Percentiles rank a stretch among this genome's conserved stretches.
Conservation (phyloP, 1,140 invertebrate genomes). For the Lamellibrachia luymesi region DNA sequence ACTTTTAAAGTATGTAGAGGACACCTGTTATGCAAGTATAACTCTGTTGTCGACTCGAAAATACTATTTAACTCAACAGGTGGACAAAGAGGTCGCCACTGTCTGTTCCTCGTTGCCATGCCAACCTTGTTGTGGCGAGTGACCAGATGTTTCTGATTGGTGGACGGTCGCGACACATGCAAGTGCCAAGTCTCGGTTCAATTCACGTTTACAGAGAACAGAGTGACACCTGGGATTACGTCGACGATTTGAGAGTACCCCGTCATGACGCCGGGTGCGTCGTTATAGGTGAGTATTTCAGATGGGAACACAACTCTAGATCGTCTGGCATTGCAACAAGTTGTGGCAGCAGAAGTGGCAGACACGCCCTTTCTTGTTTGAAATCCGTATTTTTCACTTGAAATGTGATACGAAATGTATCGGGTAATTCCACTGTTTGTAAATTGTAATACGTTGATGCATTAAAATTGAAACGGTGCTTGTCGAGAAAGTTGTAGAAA, state of each 20-base stretch:
- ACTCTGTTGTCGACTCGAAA: no score
- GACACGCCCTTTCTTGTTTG: neutral
- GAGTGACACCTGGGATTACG: neutral
- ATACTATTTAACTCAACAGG: neutral
- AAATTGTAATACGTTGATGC: no score
- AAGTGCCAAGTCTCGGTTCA: neutral
- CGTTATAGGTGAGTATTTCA: neutral
- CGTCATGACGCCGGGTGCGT: neutral
- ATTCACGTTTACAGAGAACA: neutral
- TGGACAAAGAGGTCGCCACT: neutral
- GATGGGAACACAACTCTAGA: neutral
- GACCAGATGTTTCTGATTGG: neutral
- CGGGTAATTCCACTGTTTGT: no score
- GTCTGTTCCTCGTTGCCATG: slow-evolving; percentile 3
- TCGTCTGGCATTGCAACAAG: neutral
- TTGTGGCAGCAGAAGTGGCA: neutral
- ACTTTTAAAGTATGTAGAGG: no score
- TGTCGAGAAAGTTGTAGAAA: no score
- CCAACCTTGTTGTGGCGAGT: slow-evolving; percentile 11
- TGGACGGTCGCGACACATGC: neutral
- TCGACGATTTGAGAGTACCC: neutral
- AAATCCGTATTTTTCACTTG: no score
- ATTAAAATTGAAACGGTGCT: no score
- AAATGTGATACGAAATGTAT: no score
- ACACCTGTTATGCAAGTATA: no score